Evolutionary conservation across 2,113 vertebrate species (phyloP).

Genomic region (Rattus norvegicus): GRCr8 NC_086019.1:22849001-22849500

Average conservation of each 20-base stretch:
- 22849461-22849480: slow-evolving; percentile 72
- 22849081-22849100: no score
- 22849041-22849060: no score
- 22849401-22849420: slow-evolving; percentile 64
- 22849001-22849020: no score
- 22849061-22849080: no score
- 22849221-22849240: slow-evolving; percentile 47
- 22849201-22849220: slow-evolving; percentile 79
- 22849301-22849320: slow-evolving; percentile 17
- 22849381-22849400: slow-evolving; percentile 63
- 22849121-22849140: background rate
- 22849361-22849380: slow-evolving; percentile 71
- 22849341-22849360: slow-evolving; percentile 65
- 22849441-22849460: slow-evolving; percentile 69
- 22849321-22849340: slow-evolving; percentile 54
- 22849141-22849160: slow-evolving; percentile 29
- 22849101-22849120: background rate
- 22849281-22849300: slow-evolving; percentile 66
- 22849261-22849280: slow-evolving; percentile 26
- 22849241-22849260: slow-evolving; percentile 60
- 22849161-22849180: slow-evolving; percentile 74
- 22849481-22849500: slow-evolving; percentile 65
- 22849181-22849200: slow-evolving; percentile 70
- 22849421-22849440: slow-evolving; percentile 75
- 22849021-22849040: no score